Conservation (phyloP, 2,888 invertebrate genomes). For the Himalopsyche tibetana region DNA sequence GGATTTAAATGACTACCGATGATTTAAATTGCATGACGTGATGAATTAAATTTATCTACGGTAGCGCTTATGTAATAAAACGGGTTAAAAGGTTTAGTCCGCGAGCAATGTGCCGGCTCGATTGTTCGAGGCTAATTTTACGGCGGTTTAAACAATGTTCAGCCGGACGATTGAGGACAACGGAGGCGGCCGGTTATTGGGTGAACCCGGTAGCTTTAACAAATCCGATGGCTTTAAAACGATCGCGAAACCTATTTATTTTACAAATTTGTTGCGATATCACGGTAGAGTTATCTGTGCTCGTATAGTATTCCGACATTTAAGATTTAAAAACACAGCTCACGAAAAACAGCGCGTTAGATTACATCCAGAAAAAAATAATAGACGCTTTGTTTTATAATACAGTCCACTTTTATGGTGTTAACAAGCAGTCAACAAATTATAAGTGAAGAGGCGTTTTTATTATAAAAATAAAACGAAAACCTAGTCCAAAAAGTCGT, state of each 20-base stretch:
- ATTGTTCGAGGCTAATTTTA: conserved; percentile 1
- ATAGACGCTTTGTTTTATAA: too few species aligned
- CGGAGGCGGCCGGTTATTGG: neutral
- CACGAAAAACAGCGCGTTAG: too few species aligned
- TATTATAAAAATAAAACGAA: too few species aligned
- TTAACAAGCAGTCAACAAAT: too few species aligned
- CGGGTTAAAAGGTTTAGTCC: conserved; percentile 15
- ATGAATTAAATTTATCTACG: neutral
- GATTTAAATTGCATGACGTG: neutral
- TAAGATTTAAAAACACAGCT: too few species aligned
- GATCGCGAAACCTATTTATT: neutral
- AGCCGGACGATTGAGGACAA: conserved; percentile 24
- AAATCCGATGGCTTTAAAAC: neutral
- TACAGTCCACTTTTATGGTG: too few species aligned
- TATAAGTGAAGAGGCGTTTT: too few species aligned
- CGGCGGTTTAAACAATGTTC: conserved; percentile 30
- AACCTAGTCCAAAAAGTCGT: too few species aligned
- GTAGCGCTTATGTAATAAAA: neutral
- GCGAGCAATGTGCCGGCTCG: neutral
- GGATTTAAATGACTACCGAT: neutral
- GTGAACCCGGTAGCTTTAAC: neutral
- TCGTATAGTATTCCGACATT: too few species aligned
- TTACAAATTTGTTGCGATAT: too few species aligned
- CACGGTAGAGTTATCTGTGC: too few species aligned
- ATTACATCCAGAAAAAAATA: too few species aligned